Evolutionary conservation across 2,888 invertebrate species (phyloP).

Genomic region (Cloeon dipterum): DNA sequence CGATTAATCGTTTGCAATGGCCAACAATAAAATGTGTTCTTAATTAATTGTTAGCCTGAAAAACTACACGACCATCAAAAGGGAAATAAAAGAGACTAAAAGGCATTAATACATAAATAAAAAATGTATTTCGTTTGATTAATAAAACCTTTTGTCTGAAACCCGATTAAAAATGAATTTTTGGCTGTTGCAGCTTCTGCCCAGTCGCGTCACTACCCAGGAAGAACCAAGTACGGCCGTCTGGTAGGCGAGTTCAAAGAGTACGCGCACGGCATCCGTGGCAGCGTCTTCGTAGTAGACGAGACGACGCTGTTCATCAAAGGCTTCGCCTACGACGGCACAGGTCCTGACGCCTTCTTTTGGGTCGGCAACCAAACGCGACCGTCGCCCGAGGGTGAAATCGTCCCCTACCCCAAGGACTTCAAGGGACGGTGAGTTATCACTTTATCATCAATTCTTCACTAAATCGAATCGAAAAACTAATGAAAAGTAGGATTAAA

Average conservation of each 20-base stretch:
- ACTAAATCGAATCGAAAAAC: not conserved
- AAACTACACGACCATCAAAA: too few relatives aligned
- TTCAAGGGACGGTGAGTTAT: constrained; percentile 47
- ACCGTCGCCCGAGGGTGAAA: constrained; percentile 59
- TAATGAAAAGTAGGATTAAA: not conserved
- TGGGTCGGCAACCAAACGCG: constrained; percentile 67
- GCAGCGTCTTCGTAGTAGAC: constrained; percentile 69
- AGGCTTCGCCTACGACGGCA: constrained; percentile 72
- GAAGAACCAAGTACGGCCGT: constrained; percentile 62
- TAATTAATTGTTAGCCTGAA: too few relatives aligned
- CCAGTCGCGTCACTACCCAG: too few relatives aligned
- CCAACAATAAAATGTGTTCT: too few relatives aligned
- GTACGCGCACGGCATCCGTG: constrained; percentile 58
- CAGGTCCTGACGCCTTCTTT: constrained; percentile 71
- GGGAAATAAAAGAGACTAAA: too few relatives aligned
- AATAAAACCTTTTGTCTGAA: too few relatives aligned
- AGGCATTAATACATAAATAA: too few relatives aligned
- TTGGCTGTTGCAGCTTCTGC: too few relatives aligned
- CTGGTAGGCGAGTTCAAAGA: constrained; percentile 46
- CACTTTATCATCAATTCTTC: not conserved
- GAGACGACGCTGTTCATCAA: constrained; percentile 71
- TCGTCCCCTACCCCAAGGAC: constrained; percentile 72
- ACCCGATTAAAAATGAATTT: too few relatives aligned
- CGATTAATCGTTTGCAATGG: too few relatives aligned
- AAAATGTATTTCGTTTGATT: too few relatives aligned